Percentiles rank a stretch among this genome's conserved stretches.
phyloP scores from a whole-genome alignment of 2,797 vertebrate genomes.

The Streptopelia turtur region DNA sequence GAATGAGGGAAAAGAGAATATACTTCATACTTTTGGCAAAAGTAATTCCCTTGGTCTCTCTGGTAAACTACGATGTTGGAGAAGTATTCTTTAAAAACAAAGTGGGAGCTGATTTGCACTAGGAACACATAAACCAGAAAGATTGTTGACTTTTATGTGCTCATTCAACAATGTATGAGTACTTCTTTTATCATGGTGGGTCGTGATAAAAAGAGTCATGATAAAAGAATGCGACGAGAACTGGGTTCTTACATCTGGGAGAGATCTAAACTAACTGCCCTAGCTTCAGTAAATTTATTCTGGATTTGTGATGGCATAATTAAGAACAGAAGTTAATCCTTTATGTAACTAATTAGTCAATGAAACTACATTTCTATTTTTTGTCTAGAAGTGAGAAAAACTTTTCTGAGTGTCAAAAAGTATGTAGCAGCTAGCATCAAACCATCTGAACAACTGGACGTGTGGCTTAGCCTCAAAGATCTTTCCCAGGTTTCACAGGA shows the following conservation, averaged over 20 bases:
- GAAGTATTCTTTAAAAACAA: slow-evolving; percentile 17
- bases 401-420: slow-evolving; percentile 27
- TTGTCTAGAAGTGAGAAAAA: slow-evolving; percentile 20
- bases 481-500: slow-evolving; percentile 6
- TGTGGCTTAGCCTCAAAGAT: neutral
- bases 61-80: neutral
- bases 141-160: neutral
- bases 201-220: neutral
- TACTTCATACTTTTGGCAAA: slow-evolving; percentile 29
- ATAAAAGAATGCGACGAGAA: neutral
- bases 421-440: neutral
- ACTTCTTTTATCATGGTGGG: neutral
- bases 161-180: neutral
- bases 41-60: neutral
- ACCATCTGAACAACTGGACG: slow-evolving; percentile 28
- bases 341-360: slow-evolving; percentile 15
- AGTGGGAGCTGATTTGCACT: slow-evolving; percentile 22
- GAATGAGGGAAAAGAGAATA: slow-evolving; percentile 14
- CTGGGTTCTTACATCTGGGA: neutral
- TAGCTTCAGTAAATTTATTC: neutral
- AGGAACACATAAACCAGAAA: slow-evolving; percentile 6
- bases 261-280: neutral
- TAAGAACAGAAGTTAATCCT: neutral
- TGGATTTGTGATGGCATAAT: neutral
- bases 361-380: slow-evolving; percentile 39